A percentile compares a stretch with the other conserved stretches of the same genome.
Conservation (phyloP, 1,140 invertebrate species). For the Drosophila ohnishii region DNA sequence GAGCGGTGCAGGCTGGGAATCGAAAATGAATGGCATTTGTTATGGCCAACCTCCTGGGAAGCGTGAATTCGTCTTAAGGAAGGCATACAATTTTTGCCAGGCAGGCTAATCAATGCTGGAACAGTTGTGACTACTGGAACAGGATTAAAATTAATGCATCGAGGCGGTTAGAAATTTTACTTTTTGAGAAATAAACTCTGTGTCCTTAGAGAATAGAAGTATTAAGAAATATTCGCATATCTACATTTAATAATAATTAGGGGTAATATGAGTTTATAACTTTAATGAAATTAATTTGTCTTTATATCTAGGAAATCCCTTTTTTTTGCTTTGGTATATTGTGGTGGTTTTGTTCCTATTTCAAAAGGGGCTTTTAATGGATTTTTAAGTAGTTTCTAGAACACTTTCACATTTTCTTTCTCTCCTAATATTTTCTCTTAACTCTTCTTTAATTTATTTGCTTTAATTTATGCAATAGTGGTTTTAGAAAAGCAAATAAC, state of each 20-base stretch:
- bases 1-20: conserved; percentile 58
- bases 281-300: background rate
- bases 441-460: background rate
- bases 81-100: conserved; percentile 13
- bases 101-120: conserved; percentile 26
- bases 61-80: background rate
- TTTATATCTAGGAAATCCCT: background rate
- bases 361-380: background rate
- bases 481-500: conserved; percentile 16
- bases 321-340: too few relatives aligned
- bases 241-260: background rate
- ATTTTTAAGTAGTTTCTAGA: background rate
- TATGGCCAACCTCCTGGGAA: conserved; percentile 54
- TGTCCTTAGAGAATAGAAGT: background rate
- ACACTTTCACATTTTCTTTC: background rate
- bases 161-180: background rate
- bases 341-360: background rate
- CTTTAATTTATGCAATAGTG: conserved; percentile 31
- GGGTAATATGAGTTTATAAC: background rate
- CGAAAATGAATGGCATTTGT: conserved; percentile 77
- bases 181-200: background rate
- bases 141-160: conserved; percentile 28
- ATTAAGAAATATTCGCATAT: background rate
- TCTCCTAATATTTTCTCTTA: background rate
- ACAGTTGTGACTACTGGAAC: conserved; percentile 6